These are phyloP conservation scores for Gnathonemus echidnorhynchus DNA, from an alignment of 2,113 vertebrate species.

Conservation along the genomic window DNA sequence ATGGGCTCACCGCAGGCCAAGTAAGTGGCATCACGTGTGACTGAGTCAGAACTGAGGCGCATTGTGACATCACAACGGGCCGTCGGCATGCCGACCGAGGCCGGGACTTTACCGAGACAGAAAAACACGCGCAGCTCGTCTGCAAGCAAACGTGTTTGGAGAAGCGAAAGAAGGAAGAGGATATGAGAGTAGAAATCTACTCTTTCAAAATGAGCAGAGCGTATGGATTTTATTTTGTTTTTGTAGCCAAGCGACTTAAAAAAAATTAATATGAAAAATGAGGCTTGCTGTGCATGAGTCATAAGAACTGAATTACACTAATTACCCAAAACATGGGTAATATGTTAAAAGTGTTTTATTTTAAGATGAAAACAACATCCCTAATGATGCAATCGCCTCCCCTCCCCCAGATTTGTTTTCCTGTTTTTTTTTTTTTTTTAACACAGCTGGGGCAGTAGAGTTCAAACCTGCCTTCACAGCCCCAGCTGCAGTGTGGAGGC, in stretches of 20 bases:
- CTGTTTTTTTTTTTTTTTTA: background rate
- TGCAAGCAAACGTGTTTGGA: background rate
- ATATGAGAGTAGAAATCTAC: background rate
- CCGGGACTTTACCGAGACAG: background rate
- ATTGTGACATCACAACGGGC: background rate
- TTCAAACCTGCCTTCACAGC: slow-evolving; percentile 26
- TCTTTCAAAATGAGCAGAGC: background rate
- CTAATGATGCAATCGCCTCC: background rate
- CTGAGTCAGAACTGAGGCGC: background rate
- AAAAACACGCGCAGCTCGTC: background rate
- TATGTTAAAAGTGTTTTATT: background rate
- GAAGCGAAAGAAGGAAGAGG: background rate
- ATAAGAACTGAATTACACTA: background rate
- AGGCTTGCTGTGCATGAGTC: background rate
- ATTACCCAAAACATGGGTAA: background rate
- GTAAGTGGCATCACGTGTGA: background rate
- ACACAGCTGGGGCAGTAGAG: slow-evolving; percentile 16
- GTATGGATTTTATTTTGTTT: background rate
- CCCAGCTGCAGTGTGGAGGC: slow-evolving; percentile 32
- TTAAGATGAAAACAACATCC: background rate
- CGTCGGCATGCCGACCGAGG: background rate
- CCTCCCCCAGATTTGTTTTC: background rate
- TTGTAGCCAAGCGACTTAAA: background rate
- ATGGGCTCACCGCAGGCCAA: background rate
- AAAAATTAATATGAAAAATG: background rate